Percentiles rank a stretch among this genome's conserved stretches.
Evolutionary conservation across 2,113 vertebrate genomes (phyloP).

Genomic region (Herpailurus yagouaroundi): DNA sequence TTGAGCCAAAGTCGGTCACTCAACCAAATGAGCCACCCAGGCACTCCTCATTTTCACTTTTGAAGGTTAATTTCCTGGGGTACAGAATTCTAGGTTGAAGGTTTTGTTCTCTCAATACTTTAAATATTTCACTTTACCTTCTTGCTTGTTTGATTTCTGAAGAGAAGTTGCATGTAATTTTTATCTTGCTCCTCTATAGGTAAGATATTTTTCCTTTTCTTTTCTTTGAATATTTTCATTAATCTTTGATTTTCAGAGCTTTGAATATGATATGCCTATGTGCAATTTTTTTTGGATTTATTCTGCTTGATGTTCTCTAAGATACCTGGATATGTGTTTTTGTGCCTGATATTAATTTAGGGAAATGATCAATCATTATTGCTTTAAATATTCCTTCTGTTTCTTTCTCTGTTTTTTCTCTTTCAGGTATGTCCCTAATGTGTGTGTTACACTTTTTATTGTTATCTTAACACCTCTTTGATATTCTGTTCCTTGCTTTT

Average conservation of each 20-base stretch:
- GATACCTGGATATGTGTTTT: neutral
- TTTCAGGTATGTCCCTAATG: neutral
- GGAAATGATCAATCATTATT: neutral
- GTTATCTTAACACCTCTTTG: neutral
- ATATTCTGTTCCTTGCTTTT: neutral
- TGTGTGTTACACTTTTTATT: neutral
- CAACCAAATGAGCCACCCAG: too few species aligned
- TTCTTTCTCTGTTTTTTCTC: neutral
- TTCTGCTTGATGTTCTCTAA: neutral
- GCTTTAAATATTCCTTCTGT: neutral
- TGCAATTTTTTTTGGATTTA: neutral
- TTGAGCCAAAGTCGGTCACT: too few species aligned
- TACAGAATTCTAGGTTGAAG: neutral
- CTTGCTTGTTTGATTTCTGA: neutral
- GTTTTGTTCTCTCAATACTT: neutral
- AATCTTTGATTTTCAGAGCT: slow-evolving; percentile 9
- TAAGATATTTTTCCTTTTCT: neutral
- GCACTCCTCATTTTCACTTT: neutral
- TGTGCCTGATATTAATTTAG: neutral
- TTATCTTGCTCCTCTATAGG: neutral
- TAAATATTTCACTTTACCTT: neutral
- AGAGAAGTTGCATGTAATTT: neutral
- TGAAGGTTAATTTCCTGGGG: neutral
- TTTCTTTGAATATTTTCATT: neutral
- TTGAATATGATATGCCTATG: neutral